Evolutionary conservation across 2,113 vertebrate species (phyloP), one percentile per base, ranked within the genome.

Genomic region (Arvicanthis niloticus): DNA sequence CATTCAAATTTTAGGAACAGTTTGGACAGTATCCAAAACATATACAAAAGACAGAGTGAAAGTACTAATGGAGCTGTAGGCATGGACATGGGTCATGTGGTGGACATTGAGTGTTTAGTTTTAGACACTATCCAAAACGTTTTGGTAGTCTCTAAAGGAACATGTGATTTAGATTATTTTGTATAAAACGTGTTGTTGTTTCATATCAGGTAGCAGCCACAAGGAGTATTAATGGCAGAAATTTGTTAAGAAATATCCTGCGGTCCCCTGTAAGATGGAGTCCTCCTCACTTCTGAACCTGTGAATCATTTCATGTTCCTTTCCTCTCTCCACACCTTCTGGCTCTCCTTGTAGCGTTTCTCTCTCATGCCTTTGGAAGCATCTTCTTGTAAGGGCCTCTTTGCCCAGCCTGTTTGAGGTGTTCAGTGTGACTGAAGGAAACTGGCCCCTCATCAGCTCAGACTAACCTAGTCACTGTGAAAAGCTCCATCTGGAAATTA

Each of bases 251-350:
- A 34, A 60, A 2, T 13, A 5, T 45, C 67, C n/a, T 12, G 24
- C 21, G 60, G 2, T 15, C 3, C 22, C 37, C 10, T 3, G 0
- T 0, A 7, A 65, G 45, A 19, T 13, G 7, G n/a, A 22, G 26
- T 7, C 16, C 1, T 42, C 40, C 78, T 75, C 34, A 31, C n/a
- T 62, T 51, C 3, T 11, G 91, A 60, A 19, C n/a, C 5, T n/a
- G 56, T 37, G 60, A 29, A 3, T 16, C 48, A 45, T 15, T 31
- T 17, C 5, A 16, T 60, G 5, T 37, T 70, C 87, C 45, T n/a
- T 31, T 8, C 53, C 9, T 15, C 53, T 4, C 8, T 58, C 53
- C 4, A 31, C 0, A 24, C 11, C 2, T 40, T 21, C 22, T 34
- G 9, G n/a, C 5, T 62, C 9, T 42, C 72, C 31, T 45, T n/a